phyloP scores from a whole-genome alignment of 2,797 vertebrate genomes.

The Apogon talboti region DNA sequence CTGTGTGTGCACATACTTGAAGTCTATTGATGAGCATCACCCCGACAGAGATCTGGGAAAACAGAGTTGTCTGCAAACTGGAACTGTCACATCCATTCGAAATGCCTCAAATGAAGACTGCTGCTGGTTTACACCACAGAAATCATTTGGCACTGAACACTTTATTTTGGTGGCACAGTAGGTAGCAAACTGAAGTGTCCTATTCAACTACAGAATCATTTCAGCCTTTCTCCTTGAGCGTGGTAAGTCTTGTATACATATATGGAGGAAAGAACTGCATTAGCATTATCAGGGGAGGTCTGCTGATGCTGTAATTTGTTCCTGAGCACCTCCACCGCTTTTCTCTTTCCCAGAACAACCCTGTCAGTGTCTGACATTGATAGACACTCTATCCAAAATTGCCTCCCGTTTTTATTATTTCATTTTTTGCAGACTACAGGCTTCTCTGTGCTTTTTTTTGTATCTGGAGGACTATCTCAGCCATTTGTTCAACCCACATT shows the following conservation, averaged over 20 bases:
- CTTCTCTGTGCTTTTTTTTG: constrained; percentile 38
- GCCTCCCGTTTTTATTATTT: constrained; percentile 43
- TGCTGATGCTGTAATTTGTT: constrained; percentile 70
- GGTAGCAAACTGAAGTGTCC: constrained; percentile 54
- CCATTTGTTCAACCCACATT: constrained; percentile 29
- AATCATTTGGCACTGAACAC: constrained; percentile 64
- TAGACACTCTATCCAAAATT: constrained; percentile 56
- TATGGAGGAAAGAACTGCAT: constrained; percentile 53
- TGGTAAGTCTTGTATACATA: constrained; percentile 50
- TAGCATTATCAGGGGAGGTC: constrained; percentile 68
- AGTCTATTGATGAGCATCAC: constrained; percentile 77
- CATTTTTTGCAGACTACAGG: constrained; percentile 36
- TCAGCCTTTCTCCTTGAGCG: constrained; percentile 48
- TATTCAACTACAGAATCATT: constrained; percentile 56
- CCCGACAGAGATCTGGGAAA: constrained; percentile 76
- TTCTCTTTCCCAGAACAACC: constrained; percentile 62
- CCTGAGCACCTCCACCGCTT: constrained; percentile 48
- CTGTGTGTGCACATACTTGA: constrained; percentile 43
- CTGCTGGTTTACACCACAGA: constrained; percentile 61
- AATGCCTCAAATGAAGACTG: constrained; percentile 69
- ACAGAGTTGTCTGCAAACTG: constrained; percentile 78
- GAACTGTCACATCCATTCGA: constrained; percentile 78
- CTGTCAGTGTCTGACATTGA: constrained; percentile 62
- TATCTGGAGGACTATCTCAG: constrained; percentile 27
- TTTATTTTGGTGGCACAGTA: constrained; percentile 64